These are phyloP conservation scores for Caenorhabditis sp. DNA, from an alignment of 2,888 invertebrate genomes.

Conservation along the genomic window DNA sequence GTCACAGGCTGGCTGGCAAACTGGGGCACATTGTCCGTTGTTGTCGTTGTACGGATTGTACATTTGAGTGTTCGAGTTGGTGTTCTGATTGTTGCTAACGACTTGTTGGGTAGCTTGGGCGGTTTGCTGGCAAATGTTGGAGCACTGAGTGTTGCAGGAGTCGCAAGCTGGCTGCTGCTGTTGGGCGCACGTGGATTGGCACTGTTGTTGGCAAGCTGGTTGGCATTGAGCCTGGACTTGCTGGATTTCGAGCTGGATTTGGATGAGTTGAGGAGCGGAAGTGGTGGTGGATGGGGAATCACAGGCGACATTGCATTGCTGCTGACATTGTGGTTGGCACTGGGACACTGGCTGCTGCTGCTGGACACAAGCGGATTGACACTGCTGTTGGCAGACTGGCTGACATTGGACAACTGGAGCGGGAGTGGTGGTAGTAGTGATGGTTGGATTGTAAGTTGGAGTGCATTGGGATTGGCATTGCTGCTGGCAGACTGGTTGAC, in stretches of 20 bases:
- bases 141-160: conserved; percentile 44
- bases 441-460: conserved; percentile 36
- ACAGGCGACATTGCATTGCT: conserved; percentile 43
- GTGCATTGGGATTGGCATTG: conserved; percentile 48
- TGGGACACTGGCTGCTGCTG: conserved; percentile 42
- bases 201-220: conserved; percentile 50
- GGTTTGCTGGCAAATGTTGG: conserved; percentile 43
- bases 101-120: conserved; percentile 42
- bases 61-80: conserved; percentile 30
- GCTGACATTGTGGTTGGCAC: conserved; percentile 49
- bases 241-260: conserved; percentile 50
- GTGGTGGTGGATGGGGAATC: conserved; percentile 34
- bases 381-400: conserved; percentile 40
- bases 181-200: conserved; percentile 37
- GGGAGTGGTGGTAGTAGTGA: conserved; percentile 31
- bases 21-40: conserved; percentile 39
- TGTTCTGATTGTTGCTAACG: conserved; percentile 19
- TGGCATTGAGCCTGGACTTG: conserved; percentile 46
- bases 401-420: conserved; percentile 42
- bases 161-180: conserved; percentile 39
- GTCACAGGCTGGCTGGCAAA: conserved; percentile 51
- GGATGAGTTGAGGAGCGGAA: conserved; percentile 47
- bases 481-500: conserved; percentile 53
- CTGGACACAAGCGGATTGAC: conserved; percentile 36
- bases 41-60: conserved; percentile 49